phyloP scores from a whole-genome alignment of 2,888 invertebrate species.

The Drosophila conformis region DNA sequence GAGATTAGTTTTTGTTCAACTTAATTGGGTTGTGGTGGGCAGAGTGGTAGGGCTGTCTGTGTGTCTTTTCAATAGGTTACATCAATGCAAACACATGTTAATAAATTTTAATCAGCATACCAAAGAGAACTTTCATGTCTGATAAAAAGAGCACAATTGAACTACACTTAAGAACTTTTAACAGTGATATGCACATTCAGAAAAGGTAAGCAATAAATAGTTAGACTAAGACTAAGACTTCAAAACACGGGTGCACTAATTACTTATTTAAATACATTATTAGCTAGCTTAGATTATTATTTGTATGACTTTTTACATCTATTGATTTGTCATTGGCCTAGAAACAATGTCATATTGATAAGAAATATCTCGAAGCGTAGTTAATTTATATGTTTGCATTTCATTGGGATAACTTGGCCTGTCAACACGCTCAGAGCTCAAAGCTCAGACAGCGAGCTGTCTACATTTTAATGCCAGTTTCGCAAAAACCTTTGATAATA shows the following conservation, averaged over 20 bases:
- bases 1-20: constrained; percentile 22
- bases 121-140: constrained; percentile 10
- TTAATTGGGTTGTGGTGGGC: constrained; percentile 5
- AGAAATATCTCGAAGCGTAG: constrained; percentile 1
- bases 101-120: constrained; percentile 36
- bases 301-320: neutral
- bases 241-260: neutral
- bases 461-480: constrained; percentile 21
- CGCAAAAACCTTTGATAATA: constrained; percentile 31
- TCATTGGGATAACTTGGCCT: constrained; percentile 28
- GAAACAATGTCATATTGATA: constrained; percentile 24
- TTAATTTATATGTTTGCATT: constrained; percentile 36
- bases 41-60: neutral
- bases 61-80: constrained; percentile 30
- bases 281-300: neutral
- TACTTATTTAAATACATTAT: neutral
- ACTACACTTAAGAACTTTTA: constrained; percentile 17
- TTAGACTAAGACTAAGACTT: neutral
- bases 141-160: constrained; percentile 20
- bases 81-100: constrained; percentile 44
- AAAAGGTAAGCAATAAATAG: neutral
- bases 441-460: constrained; percentile 40
- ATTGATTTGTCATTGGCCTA: constrained; percentile 21
- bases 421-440: constrained; percentile 25
- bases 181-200: neutral